Evolutionary conservation across 2,797 vertebrate genomes (phyloP).

Genomic region (Myotis myotis): DNA sequence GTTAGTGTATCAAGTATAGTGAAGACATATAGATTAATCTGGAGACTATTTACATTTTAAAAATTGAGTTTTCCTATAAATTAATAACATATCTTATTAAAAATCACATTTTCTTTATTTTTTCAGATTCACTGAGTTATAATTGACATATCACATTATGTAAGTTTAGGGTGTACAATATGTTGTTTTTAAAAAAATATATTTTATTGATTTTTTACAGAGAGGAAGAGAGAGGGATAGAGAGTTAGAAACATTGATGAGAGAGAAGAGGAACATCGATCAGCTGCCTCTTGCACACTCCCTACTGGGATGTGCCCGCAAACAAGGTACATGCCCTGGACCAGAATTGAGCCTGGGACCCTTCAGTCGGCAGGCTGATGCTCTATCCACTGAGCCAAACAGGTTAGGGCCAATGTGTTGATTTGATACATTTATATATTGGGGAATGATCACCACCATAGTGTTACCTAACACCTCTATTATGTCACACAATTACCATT

Average conservation of each 20-base stretch:
- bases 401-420: neutral
- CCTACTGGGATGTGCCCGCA: too few relatives aligned
- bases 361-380: too few relatives aligned
- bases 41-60: neutral
- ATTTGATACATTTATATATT: neutral
- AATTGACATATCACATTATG: neutral
- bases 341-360: too few relatives aligned
- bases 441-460: neutral
- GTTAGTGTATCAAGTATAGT: neutral
- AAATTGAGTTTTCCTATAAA: neutral
- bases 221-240: too few relatives aligned
- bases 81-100: constrained; percentile 23
- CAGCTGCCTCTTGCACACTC: too few relatives aligned
- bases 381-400: too few relatives aligned
- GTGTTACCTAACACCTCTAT: neutral
- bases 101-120: neutral
- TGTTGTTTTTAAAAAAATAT: too few relatives aligned
- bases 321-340: too few relatives aligned
- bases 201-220: too few relatives aligned
- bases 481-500: neutral
- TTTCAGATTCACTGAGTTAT: neutral
- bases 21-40: constrained; percentile 19
- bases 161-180: neutral
- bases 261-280: too few relatives aligned
- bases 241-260: too few relatives aligned